Percentiles rank a stretch among this genome's conserved stretches.
Conservation (phyloP, 2,797 vertebrate species). For the Lithobates sylvaticus region DNA sequence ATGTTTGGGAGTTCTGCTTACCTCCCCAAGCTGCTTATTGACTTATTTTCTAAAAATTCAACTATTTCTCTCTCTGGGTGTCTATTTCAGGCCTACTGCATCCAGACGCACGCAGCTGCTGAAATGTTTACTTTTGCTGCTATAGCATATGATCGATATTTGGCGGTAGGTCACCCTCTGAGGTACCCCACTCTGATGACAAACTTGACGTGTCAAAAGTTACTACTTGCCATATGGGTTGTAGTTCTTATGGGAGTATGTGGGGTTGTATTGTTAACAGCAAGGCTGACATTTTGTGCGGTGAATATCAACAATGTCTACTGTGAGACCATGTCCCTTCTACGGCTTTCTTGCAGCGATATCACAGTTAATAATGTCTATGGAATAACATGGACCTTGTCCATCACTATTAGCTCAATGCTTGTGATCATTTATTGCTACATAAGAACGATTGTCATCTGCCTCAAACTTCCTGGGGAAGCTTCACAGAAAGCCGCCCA, state of each 20-base stretch:
- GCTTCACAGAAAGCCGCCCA: conserved; percentile 19
- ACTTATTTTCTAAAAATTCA: background rate
- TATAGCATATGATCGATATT: conserved; percentile 40
- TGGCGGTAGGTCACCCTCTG: conserved; percentile 32
- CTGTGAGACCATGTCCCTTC: conserved; percentile 32
- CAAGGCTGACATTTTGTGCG: conserved; percentile 19
- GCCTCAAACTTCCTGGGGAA: background rate
- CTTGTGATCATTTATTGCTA: conserved; percentile 7
- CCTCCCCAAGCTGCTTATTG: conserved; percentile 1
- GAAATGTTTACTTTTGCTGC: conserved; percentile 19
- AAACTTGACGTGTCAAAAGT: background rate
- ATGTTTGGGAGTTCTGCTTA: background rate
- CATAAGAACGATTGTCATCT: conserved; percentile 9
- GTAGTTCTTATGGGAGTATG: background rate
- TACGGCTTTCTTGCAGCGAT: background rate
- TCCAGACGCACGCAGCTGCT: background rate
- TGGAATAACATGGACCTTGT: background rate
- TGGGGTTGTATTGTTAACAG: background rate
- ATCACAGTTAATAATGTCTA: background rate
- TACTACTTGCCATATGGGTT: background rate
- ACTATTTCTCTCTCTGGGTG: background rate
- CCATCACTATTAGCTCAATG: background rate
- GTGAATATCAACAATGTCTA: conserved; percentile 1
- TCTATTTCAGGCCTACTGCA: background rate
- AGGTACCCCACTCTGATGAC: conserved; percentile 40